These are phyloP conservation scores for Molossus molossus DNA, from an alignment of 2,797 vertebrate species.

Conservation along the genomic window DNA sequence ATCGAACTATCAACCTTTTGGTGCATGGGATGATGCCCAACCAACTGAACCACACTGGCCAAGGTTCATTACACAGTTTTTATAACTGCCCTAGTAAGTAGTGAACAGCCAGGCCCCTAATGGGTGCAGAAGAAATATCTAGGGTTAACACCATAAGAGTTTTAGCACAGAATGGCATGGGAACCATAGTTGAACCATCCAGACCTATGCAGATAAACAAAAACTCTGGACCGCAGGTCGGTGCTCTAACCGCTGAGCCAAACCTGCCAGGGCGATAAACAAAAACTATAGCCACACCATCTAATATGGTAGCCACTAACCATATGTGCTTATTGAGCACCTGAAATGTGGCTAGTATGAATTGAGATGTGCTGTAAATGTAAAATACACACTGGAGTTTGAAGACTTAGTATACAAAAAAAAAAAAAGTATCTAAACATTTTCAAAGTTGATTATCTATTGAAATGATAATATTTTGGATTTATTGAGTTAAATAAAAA, in stretches of 20 bases:
- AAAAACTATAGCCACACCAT: not conserved
- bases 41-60: not conserved
- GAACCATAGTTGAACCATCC: not conserved
- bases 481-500: constrained; percentile 45
- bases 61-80: constrained; percentile 19
- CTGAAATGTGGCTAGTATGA: constrained; percentile 14
- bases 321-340: not conserved
- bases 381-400: constrained; percentile 3
- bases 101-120: not conserved
- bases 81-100: not conserved
- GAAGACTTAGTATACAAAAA: constrained; percentile 26
- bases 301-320: not conserved
- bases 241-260: too few relatives aligned
- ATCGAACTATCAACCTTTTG: not conserved
- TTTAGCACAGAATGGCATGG: constrained; percentile 26
- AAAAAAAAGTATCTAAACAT: constrained; percentile 33
- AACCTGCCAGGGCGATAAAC: too few relatives aligned
- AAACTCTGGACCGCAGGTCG: too few relatives aligned
- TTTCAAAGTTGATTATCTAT: constrained; percentile 49
- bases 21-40: not conserved
- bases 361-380: not conserved
- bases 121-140: constrained; percentile 54
- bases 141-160: not conserved
- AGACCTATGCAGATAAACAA: constrained; percentile 16
- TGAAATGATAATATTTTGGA: constrained; percentile 48